A percentile compares a stretch with the other conserved stretches of the same genome.
These are phyloP conservation scores for Pterostichus niger DNA, from an alignment of 2,888 invertebrate genomes.

Conservation along the genomic window DNA sequence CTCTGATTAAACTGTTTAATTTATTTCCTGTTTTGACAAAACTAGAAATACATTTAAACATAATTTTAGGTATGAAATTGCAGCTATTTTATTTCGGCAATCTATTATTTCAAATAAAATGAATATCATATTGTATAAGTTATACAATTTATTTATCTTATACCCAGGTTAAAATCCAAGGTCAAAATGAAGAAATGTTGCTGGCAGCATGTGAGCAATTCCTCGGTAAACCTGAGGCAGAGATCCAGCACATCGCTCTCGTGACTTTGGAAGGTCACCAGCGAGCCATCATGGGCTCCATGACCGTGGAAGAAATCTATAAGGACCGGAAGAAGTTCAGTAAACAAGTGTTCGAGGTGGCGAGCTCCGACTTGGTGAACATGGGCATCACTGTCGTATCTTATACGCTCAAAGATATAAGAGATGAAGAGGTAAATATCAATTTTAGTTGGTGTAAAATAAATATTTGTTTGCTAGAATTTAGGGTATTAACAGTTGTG, in stretches of 20 bases:
- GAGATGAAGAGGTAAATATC: slow-evolving; percentile 92
- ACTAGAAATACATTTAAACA: too few relatives aligned
- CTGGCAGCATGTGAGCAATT: slow-evolving; percentile 96
- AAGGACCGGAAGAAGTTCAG: slow-evolving; percentile 97
- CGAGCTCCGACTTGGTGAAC: slow-evolving; percentile 95
- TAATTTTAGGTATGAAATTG: too few relatives aligned
- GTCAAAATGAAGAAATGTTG: slow-evolving; percentile 93
- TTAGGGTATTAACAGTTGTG: slow-evolving; percentile 16
- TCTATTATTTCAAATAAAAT: too few relatives aligned
- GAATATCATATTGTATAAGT: too few relatives aligned
- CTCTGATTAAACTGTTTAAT: too few relatives aligned
- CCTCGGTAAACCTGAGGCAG: slow-evolving; percentile 91
- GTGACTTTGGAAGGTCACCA: slow-evolving; percentile 97
- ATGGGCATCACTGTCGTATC: slow-evolving; percentile 98
- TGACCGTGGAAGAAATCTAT: slow-evolving; percentile 98
- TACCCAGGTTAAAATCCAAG: slow-evolving; percentile 90
- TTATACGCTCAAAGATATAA: slow-evolving; percentile 95
- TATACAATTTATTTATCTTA: too few relatives aligned
- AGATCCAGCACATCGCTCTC: slow-evolving; percentile 94
- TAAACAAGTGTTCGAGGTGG: slow-evolving; percentile 96
- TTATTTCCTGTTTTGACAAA: too few relatives aligned
- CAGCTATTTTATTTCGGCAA: too few relatives aligned
- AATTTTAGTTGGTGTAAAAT: slow-evolving; percentile 39
- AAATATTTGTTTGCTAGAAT: slow-evolving; percentile 34
- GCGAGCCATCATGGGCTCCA: slow-evolving; percentile 97